Evolutionary conservation across 2,797 vertebrate species (phyloP).

Genomic region (Alfaro cultratus): DNA sequence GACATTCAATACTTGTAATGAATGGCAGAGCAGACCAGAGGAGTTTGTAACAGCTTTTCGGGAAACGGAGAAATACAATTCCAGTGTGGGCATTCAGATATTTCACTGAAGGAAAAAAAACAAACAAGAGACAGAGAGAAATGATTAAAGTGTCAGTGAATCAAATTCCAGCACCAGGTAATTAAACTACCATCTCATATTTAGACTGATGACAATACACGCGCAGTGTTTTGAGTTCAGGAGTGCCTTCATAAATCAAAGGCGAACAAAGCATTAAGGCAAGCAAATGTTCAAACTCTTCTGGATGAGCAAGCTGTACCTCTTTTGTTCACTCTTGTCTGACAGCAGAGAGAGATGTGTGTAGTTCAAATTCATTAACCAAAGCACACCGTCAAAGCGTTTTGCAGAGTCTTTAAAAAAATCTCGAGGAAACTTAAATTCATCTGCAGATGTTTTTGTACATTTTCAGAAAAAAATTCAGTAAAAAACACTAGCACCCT

Average conservation of each 20-base stretch:
- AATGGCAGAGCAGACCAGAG: slow-evolving; percentile 93
- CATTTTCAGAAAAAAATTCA: neutral
- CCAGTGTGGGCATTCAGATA: slow-evolving; percentile 93
- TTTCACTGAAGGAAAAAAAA: slow-evolving; percentile 80
- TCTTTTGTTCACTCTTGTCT: neutral
- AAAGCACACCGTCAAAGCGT: neutral
- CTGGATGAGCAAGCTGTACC: neutral
- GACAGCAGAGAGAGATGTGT: neutral
- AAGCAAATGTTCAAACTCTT: neutral
- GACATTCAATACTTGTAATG: slow-evolving; percentile 84
- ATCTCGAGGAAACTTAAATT: neutral
- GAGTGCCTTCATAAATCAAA: neutral
- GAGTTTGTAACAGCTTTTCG: slow-evolving; percentile 85
- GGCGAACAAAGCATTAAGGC: neutral
- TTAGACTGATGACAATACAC: neutral
- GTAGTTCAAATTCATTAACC: neutral
- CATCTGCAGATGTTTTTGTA: too few species aligned
- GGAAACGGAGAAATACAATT: slow-evolving; percentile 89
- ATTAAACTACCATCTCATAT: neutral
- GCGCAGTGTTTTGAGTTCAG: neutral
- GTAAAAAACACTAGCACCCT: neutral
- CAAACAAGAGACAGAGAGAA: neutral
- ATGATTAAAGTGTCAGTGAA: neutral
- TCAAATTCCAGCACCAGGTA: neutral
- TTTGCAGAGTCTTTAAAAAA: neutral